Evolutionary conservation across 2,113 vertebrate genomes (phyloP).

Genomic region (Phasianus colchicus): DNA sequence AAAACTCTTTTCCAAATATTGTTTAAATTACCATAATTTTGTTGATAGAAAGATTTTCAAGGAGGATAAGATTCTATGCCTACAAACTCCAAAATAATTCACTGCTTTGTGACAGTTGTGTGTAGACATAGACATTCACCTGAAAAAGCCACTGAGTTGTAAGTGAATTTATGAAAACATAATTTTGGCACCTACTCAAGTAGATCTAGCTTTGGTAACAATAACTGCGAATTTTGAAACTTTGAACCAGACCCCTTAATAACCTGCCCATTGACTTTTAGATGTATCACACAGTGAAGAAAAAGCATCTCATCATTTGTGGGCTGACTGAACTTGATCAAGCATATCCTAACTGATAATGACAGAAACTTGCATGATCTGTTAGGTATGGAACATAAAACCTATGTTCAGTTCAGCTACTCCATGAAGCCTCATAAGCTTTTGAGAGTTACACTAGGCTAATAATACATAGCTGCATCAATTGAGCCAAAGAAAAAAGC

Average conservation of each 20-base stretch:
- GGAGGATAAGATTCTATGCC: neutral
- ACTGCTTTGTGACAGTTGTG: neutral
- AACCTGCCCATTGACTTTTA: neutral
- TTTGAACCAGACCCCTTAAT: neutral
- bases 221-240: neutral
- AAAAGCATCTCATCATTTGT: neutral
- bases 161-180: neutral
- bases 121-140: neutral
- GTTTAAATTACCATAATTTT: neutral
- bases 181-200: neutral
- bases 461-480: conserved; percentile 13
- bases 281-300: neutral
- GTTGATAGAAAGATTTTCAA: neutral
- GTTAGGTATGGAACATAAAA: conserved; percentile 50
- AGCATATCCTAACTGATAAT: conserved; percentile 29
- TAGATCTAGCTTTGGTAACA: neutral
- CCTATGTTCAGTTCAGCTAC: conserved; percentile 29
- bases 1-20: neutral
- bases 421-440: conserved; percentile 62
- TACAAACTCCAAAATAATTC: neutral
- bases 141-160: neutral
- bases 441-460: conserved; percentile 13
- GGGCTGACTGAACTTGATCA: conserved; percentile 11
- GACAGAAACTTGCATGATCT: conserved; percentile 37
- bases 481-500: conserved; percentile 48